phyloP scores from a whole-genome alignment of 2,797 vertebrate species.

The Bovichtus variegatus region DNA sequence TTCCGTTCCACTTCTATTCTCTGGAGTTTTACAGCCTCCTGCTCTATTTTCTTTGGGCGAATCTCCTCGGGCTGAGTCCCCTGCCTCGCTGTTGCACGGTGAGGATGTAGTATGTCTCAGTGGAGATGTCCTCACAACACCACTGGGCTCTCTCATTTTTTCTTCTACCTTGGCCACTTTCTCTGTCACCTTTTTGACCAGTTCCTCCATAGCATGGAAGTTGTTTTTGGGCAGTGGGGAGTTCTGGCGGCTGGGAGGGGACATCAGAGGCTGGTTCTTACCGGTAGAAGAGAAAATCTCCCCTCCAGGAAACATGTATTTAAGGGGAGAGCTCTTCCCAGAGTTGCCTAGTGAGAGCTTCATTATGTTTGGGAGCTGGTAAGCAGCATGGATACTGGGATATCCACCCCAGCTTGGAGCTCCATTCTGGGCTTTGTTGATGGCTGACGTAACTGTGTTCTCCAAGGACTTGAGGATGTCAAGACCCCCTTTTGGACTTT shows the following conservation, averaged over 20 bases:
- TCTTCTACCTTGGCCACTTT: conserved; percentile 98
- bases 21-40: conserved; percentile 88
- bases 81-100: conserved; percentile 92
- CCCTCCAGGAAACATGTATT: conserved; percentile 91
- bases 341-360: conserved; percentile 94
- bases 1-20: conserved; percentile 77
- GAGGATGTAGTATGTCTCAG: conserved; percentile 91
- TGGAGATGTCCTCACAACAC: conserved; percentile 87
- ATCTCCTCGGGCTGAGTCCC: conserved; percentile 89
- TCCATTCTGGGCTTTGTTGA: conserved; percentile 99
- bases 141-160: conserved; percentile 91
- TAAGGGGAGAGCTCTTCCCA: conserved; percentile 91
- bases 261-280: conserved; percentile 92
- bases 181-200: conserved; percentile 98
- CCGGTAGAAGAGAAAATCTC: conserved; percentile 90
- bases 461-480: conserved; percentile 98
- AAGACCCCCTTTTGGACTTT: conserved; percentile 96
- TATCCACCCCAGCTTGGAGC: conserved; percentile 99
- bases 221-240: conserved; percentile 96
- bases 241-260: conserved; percentile 92
- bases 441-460: conserved; percentile 98
- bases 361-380: conserved; percentile 99
- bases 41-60: conserved; percentile 86
- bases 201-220: conserved; percentile 98
- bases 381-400: conserved; percentile 98